Evolutionary conservation across 2,888 invertebrate genomes (phyloP).

Genomic region (Phrixothrix hirtus): DNA sequence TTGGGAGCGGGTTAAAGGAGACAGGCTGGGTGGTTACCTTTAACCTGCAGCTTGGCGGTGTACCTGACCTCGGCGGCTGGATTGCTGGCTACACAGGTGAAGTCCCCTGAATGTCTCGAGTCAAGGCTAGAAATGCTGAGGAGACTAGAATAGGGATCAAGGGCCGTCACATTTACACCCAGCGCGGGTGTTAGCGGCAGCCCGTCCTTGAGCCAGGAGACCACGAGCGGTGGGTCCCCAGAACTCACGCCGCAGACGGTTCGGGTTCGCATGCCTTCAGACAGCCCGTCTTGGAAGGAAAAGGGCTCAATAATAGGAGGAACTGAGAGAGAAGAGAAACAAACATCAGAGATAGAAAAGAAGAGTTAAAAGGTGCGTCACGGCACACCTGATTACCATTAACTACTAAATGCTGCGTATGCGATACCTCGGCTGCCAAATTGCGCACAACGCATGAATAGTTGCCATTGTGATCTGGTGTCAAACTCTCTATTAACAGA

Average conservation of each 20-base stretch:
- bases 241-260: constrained; percentile 79
- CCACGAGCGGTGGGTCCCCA: constrained; percentile 78
- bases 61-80: constrained; percentile 78
- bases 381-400: constrained; percentile 69
- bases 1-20: constrained; percentile 40
- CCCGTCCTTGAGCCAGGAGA: constrained; percentile 83
- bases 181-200: constrained; percentile 67
- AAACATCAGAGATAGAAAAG: constrained; percentile 64
- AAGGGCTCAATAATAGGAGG: constrained; percentile 85
- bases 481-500: constrained; percentile 74
- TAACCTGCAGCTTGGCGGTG: constrained; percentile 78
- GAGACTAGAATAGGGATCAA: constrained; percentile 77
- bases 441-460: constrained; percentile 76
- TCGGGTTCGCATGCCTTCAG: constrained; percentile 80
- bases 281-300: constrained; percentile 80
- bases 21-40: constrained; percentile 68
- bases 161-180: constrained; percentile 71
- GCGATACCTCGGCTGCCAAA: constrained; percentile 72
- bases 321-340: constrained; percentile 67
- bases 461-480: constrained; percentile 77
- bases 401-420: constrained; percentile 74
- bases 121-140: constrained; percentile 77
- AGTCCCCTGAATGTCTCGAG: constrained; percentile 75
- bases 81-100: constrained; percentile 78
- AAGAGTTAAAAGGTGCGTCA: constrained; percentile 51